phyloP scores from a whole-genome alignment of 2,113 vertebrate species.

The Leuciscus idus region DNA sequence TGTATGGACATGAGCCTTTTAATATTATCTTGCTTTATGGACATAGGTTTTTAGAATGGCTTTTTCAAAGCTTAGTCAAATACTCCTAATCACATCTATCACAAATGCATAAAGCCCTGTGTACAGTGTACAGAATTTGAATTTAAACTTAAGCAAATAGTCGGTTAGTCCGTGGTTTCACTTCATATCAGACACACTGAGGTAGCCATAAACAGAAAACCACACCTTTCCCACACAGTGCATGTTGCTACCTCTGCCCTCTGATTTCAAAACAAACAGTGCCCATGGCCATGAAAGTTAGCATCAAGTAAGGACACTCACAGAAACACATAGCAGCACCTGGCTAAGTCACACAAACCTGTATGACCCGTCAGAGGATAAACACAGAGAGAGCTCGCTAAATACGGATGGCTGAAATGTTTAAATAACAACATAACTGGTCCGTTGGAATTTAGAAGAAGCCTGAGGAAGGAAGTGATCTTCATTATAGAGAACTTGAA shows the following conservation, averaged over 20 bases:
- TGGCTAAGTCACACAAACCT: background rate
- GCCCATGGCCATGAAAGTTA: background rate
- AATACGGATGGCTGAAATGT: background rate
- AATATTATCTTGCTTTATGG: background rate
- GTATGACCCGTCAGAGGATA: background rate
- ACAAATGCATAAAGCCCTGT: background rate
- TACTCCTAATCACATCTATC: background rate
- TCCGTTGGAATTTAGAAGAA: background rate
- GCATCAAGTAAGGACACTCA: background rate
- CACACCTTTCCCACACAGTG: background rate
- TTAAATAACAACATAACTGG: background rate
- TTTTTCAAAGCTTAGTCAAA: slow-evolving; percentile 19
- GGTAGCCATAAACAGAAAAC: background rate
- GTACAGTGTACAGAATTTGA: slow-evolving; percentile 9
- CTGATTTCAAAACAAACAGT: background rate
- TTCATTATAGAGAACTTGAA: slow-evolving; percentile 27
- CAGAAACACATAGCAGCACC: background rate
- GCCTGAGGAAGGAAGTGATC: slow-evolving; percentile 49
- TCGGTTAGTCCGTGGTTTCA: background rate
- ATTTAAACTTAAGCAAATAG: slow-evolving; percentile 13
- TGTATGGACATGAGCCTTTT: slow-evolving; percentile 22
- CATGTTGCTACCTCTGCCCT: background rate
- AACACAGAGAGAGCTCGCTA: slow-evolving; percentile 1
- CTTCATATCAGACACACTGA: background rate
- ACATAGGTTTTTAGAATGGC: background rate